A percentile compares a stretch with the other conserved stretches of the same genome.
Conservation (phyloP, 1,140 invertebrate species). For the roundworm (Caenorhabditis elegans) region WBcel235 BX284606.5:3128001-3128500, state of each 20-base stretch:
- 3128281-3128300: too few relatives aligned
- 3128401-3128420: not conserved
- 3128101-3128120: not conserved
- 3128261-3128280: too few relatives aligned
- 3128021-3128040: conserved; percentile 27
- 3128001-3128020: conserved; percentile 30
- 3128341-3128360: too few relatives aligned
- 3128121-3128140: conserved; percentile 1
- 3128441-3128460: conserved; percentile 2
- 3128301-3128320: too few relatives aligned
- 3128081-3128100: conserved; percentile 15
- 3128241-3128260: too few relatives aligned
- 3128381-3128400: not conserved
- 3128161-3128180: too few relatives aligned
- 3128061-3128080: conserved; percentile 14
- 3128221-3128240: too few relatives aligned
- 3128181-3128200: not conserved
- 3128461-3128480: conserved; percentile 25
- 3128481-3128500: conserved; percentile 21
- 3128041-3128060: conserved; percentile 25
- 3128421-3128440: not conserved
- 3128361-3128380: not conserved
- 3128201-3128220: too few relatives aligned
- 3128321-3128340: not conserved
- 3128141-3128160: not conserved